Base-by-base conservation (phyloP, 2,888 invertebrate species). In the Chromoteleia sp. region DNA sequence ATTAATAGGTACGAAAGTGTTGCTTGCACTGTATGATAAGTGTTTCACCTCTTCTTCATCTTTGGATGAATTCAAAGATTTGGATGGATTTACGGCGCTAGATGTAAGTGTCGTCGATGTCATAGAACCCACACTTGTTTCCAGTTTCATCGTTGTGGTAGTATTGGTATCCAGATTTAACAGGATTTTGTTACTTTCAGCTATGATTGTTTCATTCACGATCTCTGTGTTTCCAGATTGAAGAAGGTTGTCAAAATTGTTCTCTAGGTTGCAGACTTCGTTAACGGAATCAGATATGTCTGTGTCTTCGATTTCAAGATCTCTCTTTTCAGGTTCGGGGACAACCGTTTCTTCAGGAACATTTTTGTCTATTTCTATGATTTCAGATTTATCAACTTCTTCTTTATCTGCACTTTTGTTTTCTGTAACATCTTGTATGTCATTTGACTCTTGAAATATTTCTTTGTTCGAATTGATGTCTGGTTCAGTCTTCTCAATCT, bases 131-230 rank as follows among this genome's bases (percentile, higher is more conserved):
- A 50, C 71, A 41, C 61, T 41, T 12, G 76, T 74, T 58, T 91
- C 90, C 7, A 88, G 84, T 76, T 90, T 91, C 88, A 92, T 86
- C 2, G 90, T 89, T 0, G 91, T 91, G 25, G 91, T 91, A 1
- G 90, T 92, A 33, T 92, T 91, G 0, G 91, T 92, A 43, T 92
- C 91, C 0, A 92, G 83, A 76, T 92, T 92, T 25, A 92, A 81
- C 19, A 91, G 86, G 8, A 92, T 90, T 56, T 91, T 85, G 58
- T 86, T 84, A 61, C 84, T 88, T 21, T 87, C 86, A 15, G 82
- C 45, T 4, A 83, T 67, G 5, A 85, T 73, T 36, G 76, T 77
- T 33, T 82, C 86, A 17, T 85, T 85, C 0, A 85, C 63, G 2
- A 84, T 85, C 29, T 87, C 88, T 45, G 82, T 50, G 5, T 85